A percentile compares a stretch with the other conserved stretches of the same genome.
These are phyloP conservation scores for Empis stercorea DNA, from an alignment of 2,888 invertebrate species.

Conservation along the genomic window DNA sequence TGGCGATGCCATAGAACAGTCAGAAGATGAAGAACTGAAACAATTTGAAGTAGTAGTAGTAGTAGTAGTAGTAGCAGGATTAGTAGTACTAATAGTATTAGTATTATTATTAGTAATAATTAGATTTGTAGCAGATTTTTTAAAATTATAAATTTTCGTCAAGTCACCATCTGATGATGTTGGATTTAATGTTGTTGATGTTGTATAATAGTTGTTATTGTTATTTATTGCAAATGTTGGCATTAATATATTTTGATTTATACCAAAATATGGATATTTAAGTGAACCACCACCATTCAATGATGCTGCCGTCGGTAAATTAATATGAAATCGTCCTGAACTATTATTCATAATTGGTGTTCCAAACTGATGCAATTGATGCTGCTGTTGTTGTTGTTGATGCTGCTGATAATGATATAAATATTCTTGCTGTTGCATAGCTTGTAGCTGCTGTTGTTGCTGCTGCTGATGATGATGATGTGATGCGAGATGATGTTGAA, in stretches of 20 bases:
- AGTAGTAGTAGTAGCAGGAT: constrained; percentile 15
- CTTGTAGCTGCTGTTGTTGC: constrained; percentile 18
- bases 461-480: constrained; percentile 22
- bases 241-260: neutral
- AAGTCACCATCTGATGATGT: neutral
- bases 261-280: too few species aligned
- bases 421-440: constrained; percentile 17
- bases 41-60: constrained; percentile 28
- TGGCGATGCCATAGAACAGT: constrained; percentile 38
- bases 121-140: constrained; percentile 31
- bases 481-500: constrained; percentile 12
- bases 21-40: constrained; percentile 37
- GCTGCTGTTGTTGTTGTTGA: constrained; percentile 16
- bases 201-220: neutral
- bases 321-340: neutral
- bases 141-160: constrained; percentile 33
- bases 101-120: constrained; percentile 12
- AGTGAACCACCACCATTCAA: neutral
- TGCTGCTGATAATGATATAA: constrained; percentile 26
- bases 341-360: constrained; percentile 19
- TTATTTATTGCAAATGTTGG: neutral
- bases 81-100: neutral
- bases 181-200: neutral
- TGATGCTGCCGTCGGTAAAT: constrained; percentile 18
- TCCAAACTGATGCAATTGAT: constrained; percentile 18